Conservation (phyloP, 1,140 invertebrate genomes). For the Trichonephila clavipes region DNA sequence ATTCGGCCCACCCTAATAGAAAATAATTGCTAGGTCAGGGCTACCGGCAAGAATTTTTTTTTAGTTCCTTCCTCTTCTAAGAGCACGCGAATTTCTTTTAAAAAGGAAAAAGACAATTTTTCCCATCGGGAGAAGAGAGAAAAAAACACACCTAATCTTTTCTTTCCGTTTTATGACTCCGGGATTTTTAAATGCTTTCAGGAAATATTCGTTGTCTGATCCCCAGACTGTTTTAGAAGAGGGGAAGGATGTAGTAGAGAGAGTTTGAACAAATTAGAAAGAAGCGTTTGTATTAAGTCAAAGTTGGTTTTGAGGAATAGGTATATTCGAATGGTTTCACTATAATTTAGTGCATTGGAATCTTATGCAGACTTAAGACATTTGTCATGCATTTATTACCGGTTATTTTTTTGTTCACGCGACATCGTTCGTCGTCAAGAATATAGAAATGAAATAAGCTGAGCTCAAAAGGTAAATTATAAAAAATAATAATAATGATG, state of each 20-base stretch:
- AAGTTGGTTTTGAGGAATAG: background rate
- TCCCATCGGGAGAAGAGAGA: background rate
- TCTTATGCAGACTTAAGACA: too few relatives aligned
- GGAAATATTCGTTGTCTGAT: conserved; percentile 2
- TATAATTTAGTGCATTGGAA: too few relatives aligned
- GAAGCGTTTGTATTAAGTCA: background rate
- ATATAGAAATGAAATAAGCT: too few relatives aligned
- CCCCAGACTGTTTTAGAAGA: background rate
- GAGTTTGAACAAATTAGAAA: background rate
- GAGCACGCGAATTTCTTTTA: conserved; percentile 56
- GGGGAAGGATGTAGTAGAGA: background rate
- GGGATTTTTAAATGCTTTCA: background rate
- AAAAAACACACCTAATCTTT: conserved; percentile 7
- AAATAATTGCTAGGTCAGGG: conserved; percentile 64
- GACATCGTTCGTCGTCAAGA: too few relatives aligned
- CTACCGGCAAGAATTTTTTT: conserved; percentile 1
- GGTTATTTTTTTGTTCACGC: too few relatives aligned
- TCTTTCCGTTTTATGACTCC: conserved; percentile 14
- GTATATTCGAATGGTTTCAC: too few relatives aligned
- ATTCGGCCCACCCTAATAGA: conserved; percentile 56
- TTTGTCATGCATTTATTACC: too few relatives aligned
- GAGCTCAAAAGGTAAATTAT: too few relatives aligned
- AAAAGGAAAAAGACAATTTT: conserved; percentile 26
- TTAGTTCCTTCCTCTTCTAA: background rate
- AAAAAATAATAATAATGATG: too few relatives aligned